These are phyloP conservation scores for Urosaurus nigricauda DNA, from an alignment of 2,797 vertebrate species.

Conservation along the genomic window DNA sequence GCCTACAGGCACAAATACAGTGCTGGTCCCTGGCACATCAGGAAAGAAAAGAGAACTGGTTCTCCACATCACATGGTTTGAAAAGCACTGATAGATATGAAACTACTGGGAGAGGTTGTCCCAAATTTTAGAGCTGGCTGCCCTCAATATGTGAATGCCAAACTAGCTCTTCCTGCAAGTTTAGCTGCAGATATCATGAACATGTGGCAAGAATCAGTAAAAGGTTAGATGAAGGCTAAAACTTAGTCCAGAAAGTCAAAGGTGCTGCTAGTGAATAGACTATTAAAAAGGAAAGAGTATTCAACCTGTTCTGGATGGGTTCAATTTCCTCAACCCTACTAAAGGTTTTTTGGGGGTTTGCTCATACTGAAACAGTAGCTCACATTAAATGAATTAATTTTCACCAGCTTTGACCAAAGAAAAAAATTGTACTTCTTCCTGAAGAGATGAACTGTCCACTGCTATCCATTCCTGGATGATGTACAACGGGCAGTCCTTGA, in stretches of 20 bases:
- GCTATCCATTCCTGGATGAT: neutral
- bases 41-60: too few species aligned
- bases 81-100: neutral
- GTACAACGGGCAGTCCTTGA: neutral
- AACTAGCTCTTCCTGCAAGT: neutral
- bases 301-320: neutral
- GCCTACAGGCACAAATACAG: too few species aligned
- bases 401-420: neutral
- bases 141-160: neutral
- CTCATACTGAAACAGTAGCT: neutral
- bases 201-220: neutral
- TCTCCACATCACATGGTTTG: too few species aligned
- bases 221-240: neutral
- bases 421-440: neutral
- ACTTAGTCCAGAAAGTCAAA: neutral
- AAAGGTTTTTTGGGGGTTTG: too few species aligned
- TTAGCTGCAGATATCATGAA: neutral
- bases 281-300: neutral
- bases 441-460: neutral
- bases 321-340: neutral
- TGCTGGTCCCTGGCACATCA: too few species aligned
- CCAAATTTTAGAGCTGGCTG: too few species aligned
- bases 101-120: neutral
- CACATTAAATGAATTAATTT: too few species aligned
- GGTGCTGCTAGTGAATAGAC: neutral